Evolutionary conservation across 1,140 invertebrate genomes (phyloP).

Genomic region (Agrilus planipennis): DNA sequence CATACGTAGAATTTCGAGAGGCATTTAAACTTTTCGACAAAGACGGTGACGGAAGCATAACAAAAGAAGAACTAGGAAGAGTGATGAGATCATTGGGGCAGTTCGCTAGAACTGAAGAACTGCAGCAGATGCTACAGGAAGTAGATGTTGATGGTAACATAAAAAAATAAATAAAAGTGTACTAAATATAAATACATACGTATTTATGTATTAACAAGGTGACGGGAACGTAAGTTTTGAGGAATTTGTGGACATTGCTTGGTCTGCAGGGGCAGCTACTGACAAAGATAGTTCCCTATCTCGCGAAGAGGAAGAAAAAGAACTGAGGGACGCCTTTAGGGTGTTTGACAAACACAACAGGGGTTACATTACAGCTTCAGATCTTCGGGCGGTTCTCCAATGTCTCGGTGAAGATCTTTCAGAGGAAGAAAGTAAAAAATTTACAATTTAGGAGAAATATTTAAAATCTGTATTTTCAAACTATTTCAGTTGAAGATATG

Average conservation of each 20-base stretch:
- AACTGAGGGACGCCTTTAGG: constrained; percentile 75
- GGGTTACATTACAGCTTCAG: constrained; percentile 75
- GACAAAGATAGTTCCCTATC: constrained; percentile 24
- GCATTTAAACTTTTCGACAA: constrained; percentile 83
- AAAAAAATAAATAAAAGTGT: background rate
- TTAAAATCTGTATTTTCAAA: background rate
- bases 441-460: background rate
- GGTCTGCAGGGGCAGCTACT: constrained; percentile 50
- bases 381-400: constrained; percentile 69
- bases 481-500: constrained; percentile 76
- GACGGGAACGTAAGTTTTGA: constrained; percentile 87
- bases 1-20: constrained; percentile 79
- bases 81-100: constrained; percentile 77
- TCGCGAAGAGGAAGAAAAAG: constrained; percentile 66
- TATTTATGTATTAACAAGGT: constrained; percentile 37
- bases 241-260: constrained; percentile 84
- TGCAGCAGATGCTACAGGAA: constrained; percentile 80
- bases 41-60: constrained; percentile 78
- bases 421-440: constrained; percentile 70
- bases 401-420: constrained; percentile 74
- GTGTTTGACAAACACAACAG: constrained; percentile 81
- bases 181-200: background rate
- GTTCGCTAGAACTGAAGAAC: constrained; percentile 70
- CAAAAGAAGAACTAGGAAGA: constrained; percentile 71
- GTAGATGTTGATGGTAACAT: constrained; percentile 72